Conservation (phyloP, 2,113 vertebrate species). For the Apaloderma vittatum region DNA sequence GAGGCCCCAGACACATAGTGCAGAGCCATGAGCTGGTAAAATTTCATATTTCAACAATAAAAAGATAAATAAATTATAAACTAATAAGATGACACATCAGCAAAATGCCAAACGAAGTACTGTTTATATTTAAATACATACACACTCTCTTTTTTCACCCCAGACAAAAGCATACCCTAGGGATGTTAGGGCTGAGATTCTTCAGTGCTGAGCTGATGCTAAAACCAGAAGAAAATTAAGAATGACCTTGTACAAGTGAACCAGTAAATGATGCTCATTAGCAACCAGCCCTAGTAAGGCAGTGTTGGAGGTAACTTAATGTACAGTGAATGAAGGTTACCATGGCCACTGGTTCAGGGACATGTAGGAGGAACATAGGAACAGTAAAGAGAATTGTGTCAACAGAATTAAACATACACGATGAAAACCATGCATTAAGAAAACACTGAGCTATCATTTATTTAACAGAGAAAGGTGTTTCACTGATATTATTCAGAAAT, state of each 20-base stretch:
- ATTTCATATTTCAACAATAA: background rate
- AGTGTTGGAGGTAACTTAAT: background rate
- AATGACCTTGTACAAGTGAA: constrained; percentile 6
- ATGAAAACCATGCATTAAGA: background rate
- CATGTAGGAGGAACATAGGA: background rate
- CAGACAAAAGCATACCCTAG: background rate
- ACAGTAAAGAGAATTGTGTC: background rate
- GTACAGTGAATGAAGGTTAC: background rate
- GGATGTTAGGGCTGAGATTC: background rate
- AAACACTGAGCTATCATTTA: background rate
- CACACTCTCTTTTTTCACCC: background rate
- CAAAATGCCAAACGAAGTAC: background rate
- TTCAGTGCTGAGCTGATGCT: background rate
- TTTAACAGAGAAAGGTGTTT: background rate
- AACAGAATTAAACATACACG: background rate
- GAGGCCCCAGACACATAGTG: background rate
- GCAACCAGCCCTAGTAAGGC: background rate
- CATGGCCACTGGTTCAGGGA: constrained; percentile 49
- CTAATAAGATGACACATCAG: background rate
- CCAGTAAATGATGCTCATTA: constrained; percentile 44
- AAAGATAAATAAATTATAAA: background rate
- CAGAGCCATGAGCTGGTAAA: background rate
- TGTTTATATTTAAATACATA: background rate
- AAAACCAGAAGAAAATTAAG: constrained; percentile 22
- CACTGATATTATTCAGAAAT: background rate